phyloP scores from a whole-genome alignment of 2,888 invertebrate genomes.

The Oligia strigilis region DNA sequence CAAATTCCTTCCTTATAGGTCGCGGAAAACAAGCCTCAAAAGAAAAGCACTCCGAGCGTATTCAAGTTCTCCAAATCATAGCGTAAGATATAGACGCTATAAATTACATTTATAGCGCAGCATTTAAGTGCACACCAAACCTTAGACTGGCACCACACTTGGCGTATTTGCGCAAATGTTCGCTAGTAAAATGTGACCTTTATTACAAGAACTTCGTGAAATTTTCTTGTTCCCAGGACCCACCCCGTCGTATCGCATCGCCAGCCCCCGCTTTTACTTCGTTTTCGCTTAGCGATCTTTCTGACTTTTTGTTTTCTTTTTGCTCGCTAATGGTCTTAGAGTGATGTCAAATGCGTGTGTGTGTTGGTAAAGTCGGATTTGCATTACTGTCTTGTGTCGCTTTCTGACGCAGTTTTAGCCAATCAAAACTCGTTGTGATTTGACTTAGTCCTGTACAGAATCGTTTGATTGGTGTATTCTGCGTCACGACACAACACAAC shows the following conservation, averaged over 20 bases:
- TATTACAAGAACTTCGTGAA: background rate
- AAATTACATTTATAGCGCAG: constrained; percentile 45
- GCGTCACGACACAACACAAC: too few species aligned
- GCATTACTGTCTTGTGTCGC: too few species aligned
- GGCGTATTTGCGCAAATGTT: background rate
- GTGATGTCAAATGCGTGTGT: too few species aligned
- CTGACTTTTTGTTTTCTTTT: too few species aligned
- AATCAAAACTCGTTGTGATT: too few species aligned
- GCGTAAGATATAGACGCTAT: constrained; percentile 57
- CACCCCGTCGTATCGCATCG: background rate
- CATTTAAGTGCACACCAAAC: constrained; percentile 55
- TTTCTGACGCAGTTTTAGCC: too few species aligned
- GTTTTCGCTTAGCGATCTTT: too few species aligned
- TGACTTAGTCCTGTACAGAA: too few species aligned
- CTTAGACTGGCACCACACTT: constrained; percentile 34
- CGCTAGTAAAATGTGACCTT: background rate
- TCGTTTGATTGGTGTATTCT: too few species aligned
- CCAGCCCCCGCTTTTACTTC: background rate
- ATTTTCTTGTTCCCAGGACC: too few species aligned
- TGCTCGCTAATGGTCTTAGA: background rate
- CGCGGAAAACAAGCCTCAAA: constrained; percentile 91
- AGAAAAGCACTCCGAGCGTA: constrained; percentile 91
- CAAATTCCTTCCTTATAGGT: constrained; percentile 84
- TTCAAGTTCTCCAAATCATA: constrained; percentile 92
- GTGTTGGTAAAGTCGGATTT: too few species aligned